Conservation (phyloP, 2,888 invertebrate species). For the Drosophila eohydei region DNA sequence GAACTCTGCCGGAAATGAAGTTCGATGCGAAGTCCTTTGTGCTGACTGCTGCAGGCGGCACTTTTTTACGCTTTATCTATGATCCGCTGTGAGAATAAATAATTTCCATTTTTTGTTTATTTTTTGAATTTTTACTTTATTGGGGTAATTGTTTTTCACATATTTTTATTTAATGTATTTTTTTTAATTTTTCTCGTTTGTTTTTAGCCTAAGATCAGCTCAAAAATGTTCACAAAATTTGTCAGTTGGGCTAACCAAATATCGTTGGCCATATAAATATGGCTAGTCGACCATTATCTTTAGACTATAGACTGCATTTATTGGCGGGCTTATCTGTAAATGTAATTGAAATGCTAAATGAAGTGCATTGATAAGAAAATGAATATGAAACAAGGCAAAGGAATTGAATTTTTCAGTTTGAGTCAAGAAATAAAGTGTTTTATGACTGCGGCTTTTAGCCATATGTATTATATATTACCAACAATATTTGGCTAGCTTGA, state of each 20-base stretch:
- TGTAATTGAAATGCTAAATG: constrained; percentile 13
- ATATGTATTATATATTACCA: constrained; percentile 25
- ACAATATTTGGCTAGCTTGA: constrained; percentile 56
- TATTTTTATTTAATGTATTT: constrained; percentile 41
- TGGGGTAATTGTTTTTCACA: constrained; percentile 69
- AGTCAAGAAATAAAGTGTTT: not conserved
- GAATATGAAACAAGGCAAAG: not conserved
- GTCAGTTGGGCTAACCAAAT: constrained; percentile 53
- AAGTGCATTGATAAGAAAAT: constrained; percentile 14
- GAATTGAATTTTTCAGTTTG: constrained; percentile 4
- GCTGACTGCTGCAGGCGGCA: constrained; percentile 76
- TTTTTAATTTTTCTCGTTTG: constrained; percentile 5
- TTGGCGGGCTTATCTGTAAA: constrained; percentile 33
- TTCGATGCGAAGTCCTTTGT: constrained; percentile 79
- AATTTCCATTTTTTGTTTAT: constrained; percentile 2
- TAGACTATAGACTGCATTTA: constrained; percentile 18
- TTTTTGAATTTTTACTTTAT: constrained; percentile 59
- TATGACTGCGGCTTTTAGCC: constrained; percentile 1
- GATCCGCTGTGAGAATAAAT: constrained; percentile 48
- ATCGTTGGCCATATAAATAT: constrained; percentile 33
- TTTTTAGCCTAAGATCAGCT: constrained; percentile 49
- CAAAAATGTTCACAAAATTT: constrained; percentile 66
- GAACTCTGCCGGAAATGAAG: constrained; percentile 67
- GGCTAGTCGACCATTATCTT: constrained; percentile 28
- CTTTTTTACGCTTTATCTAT: constrained; percentile 74